phyloP scores from a whole-genome alignment of 2,888 invertebrate species.

The Hipparchia sbordonii region DNA sequence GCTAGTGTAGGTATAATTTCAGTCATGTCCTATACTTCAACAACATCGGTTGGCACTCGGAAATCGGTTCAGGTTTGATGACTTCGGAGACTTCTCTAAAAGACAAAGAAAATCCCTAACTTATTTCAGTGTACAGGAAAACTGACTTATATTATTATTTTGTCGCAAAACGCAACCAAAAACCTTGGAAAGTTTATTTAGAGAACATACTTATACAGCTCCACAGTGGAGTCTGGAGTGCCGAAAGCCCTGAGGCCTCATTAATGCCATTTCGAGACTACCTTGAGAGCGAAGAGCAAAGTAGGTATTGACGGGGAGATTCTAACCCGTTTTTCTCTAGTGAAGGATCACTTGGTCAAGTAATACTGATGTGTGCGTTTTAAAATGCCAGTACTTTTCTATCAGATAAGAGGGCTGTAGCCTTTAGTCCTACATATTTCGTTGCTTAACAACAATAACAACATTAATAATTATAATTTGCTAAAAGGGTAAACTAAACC shows the following conservation, averaged over 20 bases:
- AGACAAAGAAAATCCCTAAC: too few species aligned
- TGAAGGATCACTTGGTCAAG: not conserved
- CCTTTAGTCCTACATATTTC: too few species aligned
- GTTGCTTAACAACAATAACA: too few species aligned
- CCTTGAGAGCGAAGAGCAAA: not conserved
- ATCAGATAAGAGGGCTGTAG: too few species aligned
- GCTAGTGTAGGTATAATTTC: too few species aligned
- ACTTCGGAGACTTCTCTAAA: too few species aligned
- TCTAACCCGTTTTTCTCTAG: not conserved
- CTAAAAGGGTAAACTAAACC: too few species aligned
- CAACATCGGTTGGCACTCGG: too few species aligned
- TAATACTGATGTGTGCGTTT: not conserved
- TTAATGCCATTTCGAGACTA: constrained; percentile 2
- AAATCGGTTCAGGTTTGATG: too few species aligned
- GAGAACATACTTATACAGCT: constrained; percentile 2
- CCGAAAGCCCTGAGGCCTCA: constrained; percentile 4
- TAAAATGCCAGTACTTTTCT: too few species aligned
- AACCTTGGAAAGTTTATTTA: constrained; percentile 14
- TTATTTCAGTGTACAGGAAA: not conserved
- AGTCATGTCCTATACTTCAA: too few species aligned
- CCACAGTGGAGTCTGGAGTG: constrained; percentile 2
- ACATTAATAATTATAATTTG: too few species aligned
- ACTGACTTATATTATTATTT: not conserved
- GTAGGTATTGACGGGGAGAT: not conserved
- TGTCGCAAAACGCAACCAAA: constrained; percentile 5